phyloP scores from a whole-genome alignment of 92 coral and sea anemone species.

The Zoanthus gigantus region DNA sequence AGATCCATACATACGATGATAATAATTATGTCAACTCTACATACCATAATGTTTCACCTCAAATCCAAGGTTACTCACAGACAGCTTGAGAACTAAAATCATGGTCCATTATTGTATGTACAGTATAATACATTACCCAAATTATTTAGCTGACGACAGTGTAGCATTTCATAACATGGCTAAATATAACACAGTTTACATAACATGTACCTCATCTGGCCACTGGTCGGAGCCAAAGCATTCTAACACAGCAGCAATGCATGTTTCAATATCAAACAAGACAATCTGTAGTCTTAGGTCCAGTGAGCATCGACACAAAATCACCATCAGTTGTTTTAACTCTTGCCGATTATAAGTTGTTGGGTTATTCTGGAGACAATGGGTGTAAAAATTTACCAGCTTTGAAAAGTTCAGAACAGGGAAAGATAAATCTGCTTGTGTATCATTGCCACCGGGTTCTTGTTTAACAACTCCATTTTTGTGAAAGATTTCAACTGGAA shows the following conservation, averaged over 20 bases:
- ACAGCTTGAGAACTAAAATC: too few relatives aligned
- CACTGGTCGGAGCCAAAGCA: constrained; percentile 80
- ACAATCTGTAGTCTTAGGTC: constrained; percentile 80
- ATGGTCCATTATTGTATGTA: too few relatives aligned
- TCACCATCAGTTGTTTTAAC: constrained; percentile 63
- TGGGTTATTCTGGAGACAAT: constrained; percentile 77
- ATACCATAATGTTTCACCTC: too few relatives aligned
- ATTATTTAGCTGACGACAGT: too few relatives aligned
- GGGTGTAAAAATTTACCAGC: constrained; percentile 82
- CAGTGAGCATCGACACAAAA: constrained; percentile 78
- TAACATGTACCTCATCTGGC: constrained; percentile 79
- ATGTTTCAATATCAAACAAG: constrained; percentile 85
- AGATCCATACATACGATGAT: too few relatives aligned
- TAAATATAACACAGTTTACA: too few relatives aligned
- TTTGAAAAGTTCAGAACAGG: constrained; percentile 74
- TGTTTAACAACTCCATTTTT: neutral
- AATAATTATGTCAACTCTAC: too few relatives aligned
- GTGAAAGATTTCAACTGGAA: neutral
- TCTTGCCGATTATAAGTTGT: constrained; percentile 67
- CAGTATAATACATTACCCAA: too few relatives aligned
- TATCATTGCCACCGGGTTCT: neutral
- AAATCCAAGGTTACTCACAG: too few relatives aligned
- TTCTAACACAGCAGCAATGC: constrained; percentile 75
- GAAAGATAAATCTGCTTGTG: constrained; percentile 48
- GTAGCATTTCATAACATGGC: too few relatives aligned